phyloP scores from a whole-genome alignment of 2,888 invertebrate genomes.

The Amblyteles armatorius region DNA sequence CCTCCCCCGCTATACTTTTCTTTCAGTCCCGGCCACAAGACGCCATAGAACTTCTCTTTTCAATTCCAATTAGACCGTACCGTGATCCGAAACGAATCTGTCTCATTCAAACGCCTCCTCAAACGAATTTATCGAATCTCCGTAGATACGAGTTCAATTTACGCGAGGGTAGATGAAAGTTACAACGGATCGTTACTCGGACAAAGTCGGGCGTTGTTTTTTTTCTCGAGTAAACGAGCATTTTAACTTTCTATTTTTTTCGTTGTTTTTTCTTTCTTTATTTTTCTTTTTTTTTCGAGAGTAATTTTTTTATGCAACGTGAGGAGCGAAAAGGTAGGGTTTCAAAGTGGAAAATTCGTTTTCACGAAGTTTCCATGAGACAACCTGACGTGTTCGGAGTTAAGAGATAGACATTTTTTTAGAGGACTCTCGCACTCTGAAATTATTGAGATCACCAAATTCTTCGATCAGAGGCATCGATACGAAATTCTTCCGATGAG shows the following conservation, averaged over 20 bases:
- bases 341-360: not conserved
- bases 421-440: not conserved
- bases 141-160: not conserved
- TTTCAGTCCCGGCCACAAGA: not conserved
- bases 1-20: slow-evolving; percentile 1
- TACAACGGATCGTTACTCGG: not conserved
- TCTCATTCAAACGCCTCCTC: not conserved
- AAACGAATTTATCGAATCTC: slow-evolving; percentile 13
- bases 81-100: slow-evolving; percentile 27
- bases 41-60: slow-evolving; percentile 46
- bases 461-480: not conserved
- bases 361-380: not conserved
- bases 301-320: not conserved
- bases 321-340: not conserved
- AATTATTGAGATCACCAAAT: not conserved
- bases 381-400: not conserved
- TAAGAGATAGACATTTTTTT: too few species aligned
- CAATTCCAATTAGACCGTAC: slow-evolving; percentile 48
- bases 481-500: too few species aligned
- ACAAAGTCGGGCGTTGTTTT: not conserved
- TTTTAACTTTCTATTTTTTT: not conserved
- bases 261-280: not conserved
- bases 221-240: not conserved
- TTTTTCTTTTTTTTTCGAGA: not conserved
- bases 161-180: not conserved